Base-by-base conservation (phyloP, 2,797 vertebrate species). In the Typhlichthys eigenmanni region DNA sequence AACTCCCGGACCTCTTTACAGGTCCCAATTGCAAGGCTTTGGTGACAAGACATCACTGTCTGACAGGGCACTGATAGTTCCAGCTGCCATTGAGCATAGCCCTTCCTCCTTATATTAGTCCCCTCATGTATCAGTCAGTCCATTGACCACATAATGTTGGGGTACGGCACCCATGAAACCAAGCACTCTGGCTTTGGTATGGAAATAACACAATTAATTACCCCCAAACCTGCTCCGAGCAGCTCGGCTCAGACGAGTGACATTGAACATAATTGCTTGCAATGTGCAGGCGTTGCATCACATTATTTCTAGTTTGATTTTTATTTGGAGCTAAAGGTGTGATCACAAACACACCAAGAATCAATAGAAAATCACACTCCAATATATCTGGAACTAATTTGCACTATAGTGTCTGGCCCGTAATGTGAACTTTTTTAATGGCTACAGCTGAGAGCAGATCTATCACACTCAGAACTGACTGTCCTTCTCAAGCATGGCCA, bases 371-470 rank as follows among this genome's bases (percentile, higher is more conserved):
- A 1, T 47, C 64, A 74, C 53, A 45, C 65, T 24, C 19, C 61
- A 58, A 66, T 29, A 57, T 74, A 65, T 82, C 85, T 91, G 89
- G 90, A 89, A 88, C 70, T 83, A 64, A 88, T 92, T 89, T 81
- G 60, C 70, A 64, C 32, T n/a, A 43, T 6, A 0, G 64, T 5
- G 69, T 71, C 69, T 73, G 75, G 78, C 79, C 72, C 55, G 67
- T 2, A 63, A 79, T 58, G 62, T 13, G 47, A 47, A 88, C 53
- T 55, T 29, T 38, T 75, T 72, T 51, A 67, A 81, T 66, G 79
- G 72, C 80, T 68, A 57, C 76, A 74, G 76, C 69, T 60, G 79
- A 82, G 71, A 68, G 78, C 13, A 75, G 56, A 87, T 85, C 80
- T 68, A 74, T 86, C 82, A 63, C 70, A 55, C 70, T 67, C 16